Conservation (phyloP, 2,888 invertebrate species). For the Mallateleia sp. region DNA sequence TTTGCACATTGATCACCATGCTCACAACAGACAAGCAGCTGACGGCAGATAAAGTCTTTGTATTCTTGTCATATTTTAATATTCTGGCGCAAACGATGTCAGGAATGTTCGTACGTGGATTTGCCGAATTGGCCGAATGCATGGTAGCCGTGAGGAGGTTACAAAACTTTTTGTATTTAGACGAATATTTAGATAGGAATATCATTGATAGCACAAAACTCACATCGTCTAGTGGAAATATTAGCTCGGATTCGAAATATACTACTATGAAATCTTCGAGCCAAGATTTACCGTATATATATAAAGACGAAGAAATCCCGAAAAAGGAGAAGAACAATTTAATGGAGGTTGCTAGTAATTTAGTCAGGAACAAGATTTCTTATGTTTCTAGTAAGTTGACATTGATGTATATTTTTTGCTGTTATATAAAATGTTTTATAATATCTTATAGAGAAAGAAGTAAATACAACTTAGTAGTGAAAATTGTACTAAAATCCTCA, state of each 20-base stretch:
- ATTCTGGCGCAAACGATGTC: constrained; percentile 91
- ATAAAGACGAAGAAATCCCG: constrained; percentile 71
- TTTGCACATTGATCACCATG: too few relatives aligned
- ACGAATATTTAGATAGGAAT: constrained; percentile 86
- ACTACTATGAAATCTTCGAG: constrained; percentile 80
- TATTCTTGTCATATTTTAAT: constrained; percentile 91
- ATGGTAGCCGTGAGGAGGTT: constrained; percentile 90
- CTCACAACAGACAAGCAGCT: too few relatives aligned
- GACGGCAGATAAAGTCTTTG: constrained; percentile 93
- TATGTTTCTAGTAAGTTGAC: constrained; percentile 42
- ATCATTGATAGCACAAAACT: constrained; percentile 48
- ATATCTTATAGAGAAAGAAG: too few relatives aligned
- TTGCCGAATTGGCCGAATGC: constrained; percentile 91
- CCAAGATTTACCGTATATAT: constrained; percentile 86
- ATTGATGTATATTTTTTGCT: too few relatives aligned
- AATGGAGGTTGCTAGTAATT: constrained; percentile 49
- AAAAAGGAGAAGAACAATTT: constrained; percentile 65
- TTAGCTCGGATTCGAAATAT: constrained; percentile 86
- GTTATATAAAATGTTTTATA: too few relatives aligned
- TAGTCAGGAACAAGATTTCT: constrained; percentile 46
- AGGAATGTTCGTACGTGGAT: constrained; percentile 91
- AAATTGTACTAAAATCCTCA: too few relatives aligned
- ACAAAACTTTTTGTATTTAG: constrained; percentile 89
- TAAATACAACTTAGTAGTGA: too few relatives aligned
- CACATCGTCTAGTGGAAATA: constrained; percentile 85